Evolutionary conservation across 1,140 invertebrate species (phyloP).

Genomic region (Cherax quadricarinatus): DNA sequence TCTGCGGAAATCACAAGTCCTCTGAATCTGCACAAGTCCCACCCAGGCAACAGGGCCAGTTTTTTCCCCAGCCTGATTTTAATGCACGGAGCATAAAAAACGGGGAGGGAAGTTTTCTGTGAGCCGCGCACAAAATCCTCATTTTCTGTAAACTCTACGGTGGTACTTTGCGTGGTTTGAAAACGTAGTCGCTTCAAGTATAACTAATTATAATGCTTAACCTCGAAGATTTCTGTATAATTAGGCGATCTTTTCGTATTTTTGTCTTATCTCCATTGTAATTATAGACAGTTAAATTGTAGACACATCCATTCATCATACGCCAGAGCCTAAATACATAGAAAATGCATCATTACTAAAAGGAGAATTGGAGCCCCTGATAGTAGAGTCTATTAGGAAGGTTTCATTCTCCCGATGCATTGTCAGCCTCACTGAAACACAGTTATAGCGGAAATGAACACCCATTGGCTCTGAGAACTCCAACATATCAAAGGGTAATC

Average conservation of each 20-base stretch:
- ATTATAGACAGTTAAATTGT: conserved; percentile 24
- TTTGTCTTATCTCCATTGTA: neutral
- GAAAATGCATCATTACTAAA: neutral
- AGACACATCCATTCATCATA: too few relatives aligned
- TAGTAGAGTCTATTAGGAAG: conserved; percentile 1
- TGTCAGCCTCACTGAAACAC: conserved; percentile 49
- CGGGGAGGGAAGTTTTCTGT: conserved; percentile 65
- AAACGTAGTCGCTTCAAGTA: conserved; percentile 21
- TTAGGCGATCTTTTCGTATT: neutral
- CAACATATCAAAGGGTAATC: conserved; percentile 49
- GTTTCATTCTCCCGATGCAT: conserved; percentile 27
- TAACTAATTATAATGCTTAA: conserved; percentile 34
- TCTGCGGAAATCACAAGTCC: conserved; percentile 44
- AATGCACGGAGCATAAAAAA: conserved; percentile 61
- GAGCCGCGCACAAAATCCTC: conserved; percentile 65
- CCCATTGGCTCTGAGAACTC: conserved; percentile 29
- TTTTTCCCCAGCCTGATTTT: conserved; percentile 56
- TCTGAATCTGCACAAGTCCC: conserved; percentile 62
- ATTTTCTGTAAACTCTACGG: conserved; percentile 69
- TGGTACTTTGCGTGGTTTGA: conserved; percentile 52
- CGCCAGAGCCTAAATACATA: neutral
- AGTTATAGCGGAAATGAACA: conserved; percentile 45
- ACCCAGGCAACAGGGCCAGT: conserved; percentile 64
- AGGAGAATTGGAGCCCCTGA: neutral
- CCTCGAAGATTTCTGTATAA: neutral